Base-by-base conservation (phyloP, 2,888 invertebrate species). In the Rhorus exstirpatorius region DNA sequence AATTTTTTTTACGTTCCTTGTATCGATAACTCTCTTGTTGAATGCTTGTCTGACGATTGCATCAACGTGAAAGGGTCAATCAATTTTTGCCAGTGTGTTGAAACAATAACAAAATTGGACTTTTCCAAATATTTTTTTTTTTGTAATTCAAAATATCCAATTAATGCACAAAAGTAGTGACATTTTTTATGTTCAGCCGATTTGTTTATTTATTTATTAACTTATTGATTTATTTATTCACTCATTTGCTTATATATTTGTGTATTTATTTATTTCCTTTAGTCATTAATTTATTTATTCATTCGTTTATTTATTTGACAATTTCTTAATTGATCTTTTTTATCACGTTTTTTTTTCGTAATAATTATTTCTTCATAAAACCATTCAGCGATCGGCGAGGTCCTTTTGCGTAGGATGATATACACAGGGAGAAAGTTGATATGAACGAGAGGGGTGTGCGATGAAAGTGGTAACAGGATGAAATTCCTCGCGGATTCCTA, bases 341-440 rank as follows among this genome's bases (percentile, higher is more conserved):
- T n/a, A n/a, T n/a, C n/a, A n/a, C n/a, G n/a, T n/a, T n/a, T n/a
- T n/a, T n/a, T n/a, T n/a, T n/a, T n/a, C n/a, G n/a, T n/a, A n/a
- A n/a, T n/a, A n/a, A n/a, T n/a, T n/a, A n/a, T n/a, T n/a, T n/a
- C n/a, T n/a, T n/a, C n/a, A 53, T 35, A 14, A 53, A 35, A 35
- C 24, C 51, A 49, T 65, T 49, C 17, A 68, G 38, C 53, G 41
- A 70, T 21, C 26, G 19, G 19, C 41, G 17, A 63, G 26, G 44
- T 51, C 17, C 17, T 55, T 55, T 55, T 53, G 65, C 17, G 72
- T 60, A 65, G 79, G 51, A 72, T 12, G 75, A 65, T 35, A 72
- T 65, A 58, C 58, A 38, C 65, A 65, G 24, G 65, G 79, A 60
- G 79, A 79, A 79, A 79, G 79, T 65, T 79, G n/a, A n/a, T 38